Base-by-base conservation (phyloP, 2,113 vertebrate genomes). In the Mus pahari region DNA sequence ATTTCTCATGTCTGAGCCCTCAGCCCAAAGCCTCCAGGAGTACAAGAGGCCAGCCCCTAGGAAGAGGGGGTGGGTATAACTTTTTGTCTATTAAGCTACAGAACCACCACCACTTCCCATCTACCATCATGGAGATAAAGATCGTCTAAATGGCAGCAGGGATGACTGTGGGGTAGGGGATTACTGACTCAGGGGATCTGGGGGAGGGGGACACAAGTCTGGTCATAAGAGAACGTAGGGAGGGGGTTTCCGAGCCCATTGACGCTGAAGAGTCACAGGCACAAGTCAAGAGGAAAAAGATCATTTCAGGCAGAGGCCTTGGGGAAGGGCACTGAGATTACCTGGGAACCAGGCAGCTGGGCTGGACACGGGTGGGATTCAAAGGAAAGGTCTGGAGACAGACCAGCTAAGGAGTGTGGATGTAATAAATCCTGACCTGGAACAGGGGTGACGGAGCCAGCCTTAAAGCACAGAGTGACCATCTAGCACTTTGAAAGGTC, bases 371-470 rank as follows among this genome's bases (percentile, higher is more conserved):
- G 71, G 22, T 0, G 20, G 71, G 22, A 75, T 70, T 96, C 90
- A 79, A 82, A 45, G 26, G 19, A 70, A 91, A 1, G 2, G 64
- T 42, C 82, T 60, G 82, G 81, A 91, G 39, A 79, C 3, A 75
- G 42, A 53, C 42, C 53, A 86, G 92, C 92, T 42, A 74, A 50
- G 71, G 75, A 20, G 42, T 17, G 55, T 95, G 95, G 83, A 81
- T 36, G 73, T 94, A 87, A 94, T 1, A 94, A 28, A 45, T 73
- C 79, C 3, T 42, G 74, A 70, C 79, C 0, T 2, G 48, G 39
- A 42, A 20, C 2, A 22, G 58, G 42, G 62, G 26, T 17, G 20
- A 78, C 0, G 0, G 26, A 58, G 82, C 68, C 53, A 48, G 60
- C 71, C 48, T 3, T 64, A 42, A 48, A 28, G 36, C 45, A 11